phyloP scores from a whole-genome alignment of 2,888 invertebrate species.

The Xanthorhoe designata region DNA sequence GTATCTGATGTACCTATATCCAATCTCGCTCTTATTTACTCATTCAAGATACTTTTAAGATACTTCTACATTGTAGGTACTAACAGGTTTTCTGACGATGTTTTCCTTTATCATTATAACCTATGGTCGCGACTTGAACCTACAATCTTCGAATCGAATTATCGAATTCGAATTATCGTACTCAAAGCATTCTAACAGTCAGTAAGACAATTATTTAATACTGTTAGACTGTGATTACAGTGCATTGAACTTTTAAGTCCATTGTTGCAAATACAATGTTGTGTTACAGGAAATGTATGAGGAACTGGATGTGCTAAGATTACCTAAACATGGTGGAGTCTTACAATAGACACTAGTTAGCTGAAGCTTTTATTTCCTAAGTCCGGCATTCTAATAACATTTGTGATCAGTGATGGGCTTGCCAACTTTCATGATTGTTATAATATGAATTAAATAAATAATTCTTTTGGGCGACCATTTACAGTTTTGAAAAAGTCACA shows the following conservation, averaged over 20 bases:
- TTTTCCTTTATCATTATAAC: no score
- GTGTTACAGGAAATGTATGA: conserved; percentile 23
- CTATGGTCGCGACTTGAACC: no score
- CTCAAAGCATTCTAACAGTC: background rate
- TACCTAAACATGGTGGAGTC: conserved; percentile 4
- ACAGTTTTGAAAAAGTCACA: no score
- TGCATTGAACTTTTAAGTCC: conserved; percentile 24
- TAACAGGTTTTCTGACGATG: no score
- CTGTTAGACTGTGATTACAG: conserved; percentile 19
- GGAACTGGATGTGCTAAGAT: conserved; percentile 20
- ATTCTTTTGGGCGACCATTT: no score
- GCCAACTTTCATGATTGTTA: background rate
- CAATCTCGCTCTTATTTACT: no score
- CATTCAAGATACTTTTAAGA: no score
- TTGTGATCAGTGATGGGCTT: background rate
- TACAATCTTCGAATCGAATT: background rate
- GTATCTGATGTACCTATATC: no score
- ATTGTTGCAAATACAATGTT: conserved; percentile 30
- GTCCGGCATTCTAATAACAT: background rate
- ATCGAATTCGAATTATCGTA: background rate
- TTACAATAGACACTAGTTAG: conserved; percentile 16
- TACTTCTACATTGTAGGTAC: no score
- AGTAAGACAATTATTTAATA: background rate
- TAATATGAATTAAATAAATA: no score
- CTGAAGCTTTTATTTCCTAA: background rate